phyloP scores from a whole-genome alignment of 2,797 vertebrate species.

The Prionace glauca region DNA sequence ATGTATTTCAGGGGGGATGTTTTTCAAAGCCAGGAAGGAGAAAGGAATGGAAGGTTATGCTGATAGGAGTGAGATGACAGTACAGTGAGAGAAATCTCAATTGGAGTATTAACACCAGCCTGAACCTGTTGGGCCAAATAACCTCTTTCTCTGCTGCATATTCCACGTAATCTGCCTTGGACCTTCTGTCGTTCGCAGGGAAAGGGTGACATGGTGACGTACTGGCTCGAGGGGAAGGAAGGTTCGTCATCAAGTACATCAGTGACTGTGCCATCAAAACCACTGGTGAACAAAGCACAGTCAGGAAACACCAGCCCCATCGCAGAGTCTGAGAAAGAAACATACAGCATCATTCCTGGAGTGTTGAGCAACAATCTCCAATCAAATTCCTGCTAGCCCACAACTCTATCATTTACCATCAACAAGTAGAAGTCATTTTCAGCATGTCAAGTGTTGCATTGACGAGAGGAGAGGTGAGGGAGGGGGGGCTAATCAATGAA shows the following conservation, averaged over 20 bases:
- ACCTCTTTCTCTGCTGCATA: background rate
- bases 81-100: background rate
- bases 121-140: background rate
- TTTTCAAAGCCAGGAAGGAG: background rate
- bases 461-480: too few species aligned
- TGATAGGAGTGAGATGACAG: background rate
- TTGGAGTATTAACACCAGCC: background rate
- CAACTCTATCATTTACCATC: background rate
- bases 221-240: slow-evolving; percentile 72
- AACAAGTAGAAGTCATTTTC: background rate
- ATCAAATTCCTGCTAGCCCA: slow-evolving; percentile 42
- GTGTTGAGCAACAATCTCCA: slow-evolving; percentile 50
- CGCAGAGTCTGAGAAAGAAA: slow-evolving; percentile 46
- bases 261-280: background rate
- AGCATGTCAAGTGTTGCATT: too few species aligned
- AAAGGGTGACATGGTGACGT: slow-evolving; percentile 77
- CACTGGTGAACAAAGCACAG: slow-evolving; percentile 45
- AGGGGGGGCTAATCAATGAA: background rate
- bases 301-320: slow-evolving; percentile 41
- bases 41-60: background rate
- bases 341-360: slow-evolving; percentile 57
- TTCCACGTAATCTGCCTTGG: background rate
- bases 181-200: slow-evolving; percentile 55
- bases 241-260: background rate
- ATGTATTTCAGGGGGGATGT: background rate